Evolutionary conservation across 2,113 vertebrate species (phyloP), one percentile per base, ranked within the genome.

Genomic region (Burhinus bistriatus): DNA sequence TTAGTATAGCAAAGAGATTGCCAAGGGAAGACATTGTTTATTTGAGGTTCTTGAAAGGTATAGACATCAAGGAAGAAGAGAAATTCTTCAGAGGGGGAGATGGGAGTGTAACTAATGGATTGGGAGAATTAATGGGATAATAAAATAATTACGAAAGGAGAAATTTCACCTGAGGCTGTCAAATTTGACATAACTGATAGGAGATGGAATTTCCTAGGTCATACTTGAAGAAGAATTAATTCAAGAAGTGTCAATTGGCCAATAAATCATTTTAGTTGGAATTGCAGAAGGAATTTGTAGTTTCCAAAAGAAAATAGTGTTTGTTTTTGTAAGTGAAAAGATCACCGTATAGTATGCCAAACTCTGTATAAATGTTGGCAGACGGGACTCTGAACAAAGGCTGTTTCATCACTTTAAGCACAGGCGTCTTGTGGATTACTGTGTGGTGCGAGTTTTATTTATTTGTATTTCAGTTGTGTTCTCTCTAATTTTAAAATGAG

Each of bases 61-160:
- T 8, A 83, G 69, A 78, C 44, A 71, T 75, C 27, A 64, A 89
- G 72, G 20, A 93, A 89, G 64, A 85, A 81, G 38, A 92, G 18
- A 89, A 90, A 91, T 93, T 87, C 52, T 95, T 90, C 57, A 68
- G 14, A 75, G 34, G 15, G 51, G 30, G 4, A 82, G 61, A 72
- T 64, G 15, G 65, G 83, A 59, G 57, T 82, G 52, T 92, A 89
- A 77, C 72, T 96, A 93, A 93, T 89, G 65, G 69, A 82, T 91
- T 94, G 65, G 65, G 65, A 91, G 69, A 95, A 97, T 91, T 95
- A 97, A 97, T 96, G 90, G 64, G 55, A 87, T 95, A 93, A 89
- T 90, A 89, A 96, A 95, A 96, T 95, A 95, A 96, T 97, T 95
- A 97, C 96, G 80, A 87, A 94, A 92, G 59, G n/a, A 92, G 92